Base-by-base conservation (phyloP, 2,797 vertebrate genomes). In the Rhinoraja longicauda region DNA sequence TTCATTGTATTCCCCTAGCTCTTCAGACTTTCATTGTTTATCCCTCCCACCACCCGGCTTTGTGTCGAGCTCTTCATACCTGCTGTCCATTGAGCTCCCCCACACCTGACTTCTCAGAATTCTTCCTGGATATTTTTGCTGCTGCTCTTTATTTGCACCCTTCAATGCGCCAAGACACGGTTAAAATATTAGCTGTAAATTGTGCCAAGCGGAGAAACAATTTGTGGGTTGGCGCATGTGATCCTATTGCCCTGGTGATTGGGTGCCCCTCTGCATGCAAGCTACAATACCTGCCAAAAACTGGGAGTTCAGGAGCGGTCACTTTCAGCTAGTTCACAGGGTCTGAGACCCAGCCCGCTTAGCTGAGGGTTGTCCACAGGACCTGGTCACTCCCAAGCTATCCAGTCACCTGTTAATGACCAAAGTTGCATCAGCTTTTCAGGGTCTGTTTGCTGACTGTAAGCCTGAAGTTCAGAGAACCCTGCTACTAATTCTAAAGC, bases 101-200 rank as follows among this genome's bases (percentile, higher is more conserved):
- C 90, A 10, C 84, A 32, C 15, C 82, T 91, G 90, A 92, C 70
- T 92, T 70, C 53, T 91, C 32, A 72, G 64, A 73, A 39, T 72
- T 70, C 64, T 64, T 91, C 67, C 36, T 73, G 21, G 26, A 92
- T 73, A 57, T 92, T 92, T 73, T 75, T 92, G 90, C 90, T 92
- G 90, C 90, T 92, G 67, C 45, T 91, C 90, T 91, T 73, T 29
- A 64, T 75, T 72, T 75, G 70, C 90, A 39, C 75, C 45, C 70
- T 92, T 57, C 90, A 92, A 90, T 53, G 90, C 53, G 12, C 70
- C 26, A 92, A 92, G 90, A 29, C 72, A 92, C 29, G 29, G 90
- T 92, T 70, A 62, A 91, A 91, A 64, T 72, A 72, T 91, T 72
- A 91, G 9, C 26, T 91, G 88, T 73, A 73, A 91, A 91, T 32